phyloP scores from a whole-genome alignment of 2,888 invertebrate species.

The Xestia sexstrigata region DNA sequence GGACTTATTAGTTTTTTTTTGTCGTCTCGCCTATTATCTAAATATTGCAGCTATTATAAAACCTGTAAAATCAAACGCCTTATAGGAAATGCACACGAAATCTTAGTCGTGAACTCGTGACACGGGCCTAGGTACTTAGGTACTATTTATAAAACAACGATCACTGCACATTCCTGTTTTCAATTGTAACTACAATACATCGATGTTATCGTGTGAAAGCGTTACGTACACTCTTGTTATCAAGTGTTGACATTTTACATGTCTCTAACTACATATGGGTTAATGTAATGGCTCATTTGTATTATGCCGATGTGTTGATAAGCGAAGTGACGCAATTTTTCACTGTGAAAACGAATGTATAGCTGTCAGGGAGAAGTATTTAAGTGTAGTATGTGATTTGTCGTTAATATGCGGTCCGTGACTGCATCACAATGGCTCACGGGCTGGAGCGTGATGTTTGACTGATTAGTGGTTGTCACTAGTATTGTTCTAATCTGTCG shows the following conservation, averaged over 20 bases:
- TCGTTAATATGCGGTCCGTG: conserved; percentile 49
- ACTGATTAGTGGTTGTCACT: conserved; percentile 57
- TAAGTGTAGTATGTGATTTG: conserved; percentile 25
- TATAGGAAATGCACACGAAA: conserved; percentile 20
- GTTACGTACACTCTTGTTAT: conserved; percentile 42
- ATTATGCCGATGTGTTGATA: conserved; percentile 49
- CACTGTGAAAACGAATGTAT: conserved; percentile 22
- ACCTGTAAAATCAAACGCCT: background rate
- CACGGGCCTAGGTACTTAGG: background rate
- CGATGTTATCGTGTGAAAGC: conserved; percentile 48
- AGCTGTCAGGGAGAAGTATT: conserved; percentile 22
- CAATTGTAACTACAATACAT: conserved; percentile 40
- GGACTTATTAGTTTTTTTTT: too few relatives aligned
- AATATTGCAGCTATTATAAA: background rate
- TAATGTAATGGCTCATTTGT: conserved; percentile 65
- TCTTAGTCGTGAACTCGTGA: conserved; percentile 21
- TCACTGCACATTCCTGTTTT: conserved; percentile 38
- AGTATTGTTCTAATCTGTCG: conserved; percentile 55
- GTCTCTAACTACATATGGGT: conserved; percentile 57
- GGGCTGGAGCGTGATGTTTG: conserved; percentile 47
- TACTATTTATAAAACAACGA: conserved; percentile 60
- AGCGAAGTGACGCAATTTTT: conserved; percentile 54
- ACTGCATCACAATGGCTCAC: conserved; percentile 52
- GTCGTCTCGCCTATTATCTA: too few relatives aligned
- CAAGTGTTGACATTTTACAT: conserved; percentile 57